A percentile compares a stretch with the other conserved stretches of the same genome.
These are phyloP conservation scores for Tringa solitaria DNA, from an alignment of 2,113 vertebrate genomes.

Conservation along the genomic window DNA sequence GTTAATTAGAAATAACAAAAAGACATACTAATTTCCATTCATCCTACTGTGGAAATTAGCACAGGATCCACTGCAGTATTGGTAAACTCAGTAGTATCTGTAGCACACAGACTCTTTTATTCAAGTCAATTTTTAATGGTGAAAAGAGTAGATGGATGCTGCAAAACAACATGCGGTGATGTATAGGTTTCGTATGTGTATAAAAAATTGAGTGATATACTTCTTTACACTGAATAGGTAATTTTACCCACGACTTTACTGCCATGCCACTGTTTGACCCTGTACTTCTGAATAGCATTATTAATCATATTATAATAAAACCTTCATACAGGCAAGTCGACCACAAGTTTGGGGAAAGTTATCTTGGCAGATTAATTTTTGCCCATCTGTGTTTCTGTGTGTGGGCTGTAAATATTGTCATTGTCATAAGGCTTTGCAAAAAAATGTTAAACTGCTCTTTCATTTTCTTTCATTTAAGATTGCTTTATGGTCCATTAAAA, in stretches of 20 bases:
- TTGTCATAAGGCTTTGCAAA: neutral
- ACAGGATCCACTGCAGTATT: neutral
- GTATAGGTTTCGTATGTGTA: neutral
- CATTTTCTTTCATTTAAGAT: neutral
- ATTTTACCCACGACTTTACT: neutral
- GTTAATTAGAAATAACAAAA: neutral
- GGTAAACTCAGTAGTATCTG: neutral
- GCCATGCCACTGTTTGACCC: neutral
- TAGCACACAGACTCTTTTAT: neutral
- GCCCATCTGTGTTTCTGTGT: neutral
- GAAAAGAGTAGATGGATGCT: neutral
- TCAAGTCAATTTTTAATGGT: neutral
- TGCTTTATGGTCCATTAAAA: neutral
- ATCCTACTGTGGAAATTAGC: neutral
- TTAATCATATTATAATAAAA: neutral
- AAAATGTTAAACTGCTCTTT: neutral
- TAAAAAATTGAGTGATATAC: neutral
- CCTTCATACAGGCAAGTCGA: neutral
- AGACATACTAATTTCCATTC: neutral
- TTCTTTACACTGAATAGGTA: neutral
- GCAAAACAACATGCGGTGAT: neutral
- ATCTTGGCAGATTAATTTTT: constrained; percentile 27
- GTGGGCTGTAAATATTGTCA: constrained; percentile 20
- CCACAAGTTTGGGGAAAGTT: neutral
- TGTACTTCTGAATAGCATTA: neutral